phyloP scores from a whole-genome alignment of 2,888 invertebrate species.

The Amphipyra berbera region DNA sequence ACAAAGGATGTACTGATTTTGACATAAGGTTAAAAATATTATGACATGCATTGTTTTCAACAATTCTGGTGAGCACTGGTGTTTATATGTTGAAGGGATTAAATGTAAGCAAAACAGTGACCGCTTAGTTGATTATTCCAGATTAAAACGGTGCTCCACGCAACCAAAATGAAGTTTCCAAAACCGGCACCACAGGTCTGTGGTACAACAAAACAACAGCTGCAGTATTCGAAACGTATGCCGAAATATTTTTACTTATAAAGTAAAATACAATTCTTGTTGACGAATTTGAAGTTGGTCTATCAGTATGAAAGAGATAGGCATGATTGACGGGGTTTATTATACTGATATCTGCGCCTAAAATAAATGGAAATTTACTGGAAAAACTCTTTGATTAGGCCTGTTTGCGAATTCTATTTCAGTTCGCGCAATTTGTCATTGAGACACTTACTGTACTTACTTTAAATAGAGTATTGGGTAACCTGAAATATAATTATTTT shows the following conservation, averaged over 20 bases:
- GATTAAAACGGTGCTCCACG: slow-evolving; percentile 17
- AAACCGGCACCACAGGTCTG: slow-evolving; percentile 35
- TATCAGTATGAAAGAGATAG: slow-evolving; percentile 16
- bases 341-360: slow-evolving; percentile 10
- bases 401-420: slow-evolving; percentile 1
- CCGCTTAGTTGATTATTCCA: slow-evolving; percentile 34
- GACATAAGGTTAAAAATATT: too few relatives aligned
- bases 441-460: too few relatives aligned
- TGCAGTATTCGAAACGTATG: background rate
- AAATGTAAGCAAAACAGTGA: slow-evolving; percentile 17
- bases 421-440: background rate
- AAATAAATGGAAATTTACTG: slow-evolving; percentile 37
- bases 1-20: too few relatives aligned
- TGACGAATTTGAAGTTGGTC: slow-evolving; percentile 6
- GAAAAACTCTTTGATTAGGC: slow-evolving; percentile 7
- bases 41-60: background rate
- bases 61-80: background rate
- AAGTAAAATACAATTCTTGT: background rate
- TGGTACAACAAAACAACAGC: background rate
- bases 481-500: background rate
- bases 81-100: slow-evolving; percentile 19
- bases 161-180: slow-evolving; percentile 31
- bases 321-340: slow-evolving; percentile 23
- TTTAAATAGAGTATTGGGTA: background rate
- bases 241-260: background rate